These are phyloP conservation scores for Cuniculus paca DNA, from an alignment of 2,797 vertebrate species.

Conservation along the genomic window DNA sequence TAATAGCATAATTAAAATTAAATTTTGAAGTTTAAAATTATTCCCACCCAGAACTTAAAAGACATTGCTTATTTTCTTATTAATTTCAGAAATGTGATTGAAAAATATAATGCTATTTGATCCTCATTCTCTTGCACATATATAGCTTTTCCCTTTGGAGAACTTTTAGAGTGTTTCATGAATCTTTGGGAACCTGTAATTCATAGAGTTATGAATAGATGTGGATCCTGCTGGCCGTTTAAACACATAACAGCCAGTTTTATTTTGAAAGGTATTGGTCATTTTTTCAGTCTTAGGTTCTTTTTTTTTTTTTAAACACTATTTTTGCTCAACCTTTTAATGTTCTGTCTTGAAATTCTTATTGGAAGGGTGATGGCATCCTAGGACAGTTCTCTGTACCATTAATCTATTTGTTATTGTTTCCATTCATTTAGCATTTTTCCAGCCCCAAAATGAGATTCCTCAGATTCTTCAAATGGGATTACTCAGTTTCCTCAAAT, in stretches of 20 bases:
- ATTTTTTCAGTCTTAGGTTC: neutral
- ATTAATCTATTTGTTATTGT: neutral
- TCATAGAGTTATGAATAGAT: neutral
- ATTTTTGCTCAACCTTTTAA: neutral
- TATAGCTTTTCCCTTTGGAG: neutral
- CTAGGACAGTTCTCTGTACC: neutral
- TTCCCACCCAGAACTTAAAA: conserved; percentile 42
- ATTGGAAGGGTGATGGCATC: neutral
- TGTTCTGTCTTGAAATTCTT: neutral
- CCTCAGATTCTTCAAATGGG: neutral
- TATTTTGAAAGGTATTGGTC: neutral
- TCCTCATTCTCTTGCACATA: neutral
- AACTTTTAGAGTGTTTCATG: neutral
- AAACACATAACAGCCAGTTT: neutral
- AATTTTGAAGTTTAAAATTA: conserved; percentile 14
- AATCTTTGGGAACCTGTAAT: neutral
- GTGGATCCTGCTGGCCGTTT: neutral
- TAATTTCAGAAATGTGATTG: neutral
- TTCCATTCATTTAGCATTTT: neutral
- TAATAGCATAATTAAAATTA: neutral
- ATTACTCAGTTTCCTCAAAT: neutral
- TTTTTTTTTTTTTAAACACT: neutral
- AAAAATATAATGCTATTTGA: neutral
- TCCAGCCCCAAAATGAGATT: neutral
- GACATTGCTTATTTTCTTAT: neutral